Percentiles rank a stretch among this genome's conserved stretches.
Evolutionary conservation across 2,797 vertebrate species (phyloP).

Genomic region (Lagocephalus sceleratus): DNA sequence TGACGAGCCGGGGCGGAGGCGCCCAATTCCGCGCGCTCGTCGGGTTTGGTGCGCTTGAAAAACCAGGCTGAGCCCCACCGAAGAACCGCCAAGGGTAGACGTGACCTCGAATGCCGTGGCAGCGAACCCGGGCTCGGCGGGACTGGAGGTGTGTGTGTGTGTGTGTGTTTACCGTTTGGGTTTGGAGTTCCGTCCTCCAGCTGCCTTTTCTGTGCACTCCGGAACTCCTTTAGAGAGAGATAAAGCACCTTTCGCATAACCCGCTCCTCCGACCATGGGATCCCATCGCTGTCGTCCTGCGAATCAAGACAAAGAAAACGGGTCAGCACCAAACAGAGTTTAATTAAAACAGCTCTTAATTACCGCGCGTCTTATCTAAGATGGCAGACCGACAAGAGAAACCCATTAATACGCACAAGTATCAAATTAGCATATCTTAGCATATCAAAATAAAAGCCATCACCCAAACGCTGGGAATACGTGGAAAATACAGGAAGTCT

Average conservation of each 20-base stretch:
- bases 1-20: too few species aligned
- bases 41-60: too few species aligned
- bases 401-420: too few species aligned
- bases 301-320: slow-evolving; percentile 17
- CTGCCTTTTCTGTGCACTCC: slow-evolving; percentile 96
- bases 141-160: too few species aligned
- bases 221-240: slow-evolving; percentile 98
- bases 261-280: slow-evolving; percentile 99
- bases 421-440: too few species aligned
- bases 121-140: too few species aligned
- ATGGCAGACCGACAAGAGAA: too few species aligned
- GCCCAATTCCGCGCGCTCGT: too few species aligned
- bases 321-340: slow-evolving; percentile 13
- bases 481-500: slow-evolving; percentile 4
- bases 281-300: slow-evolving; percentile 99
- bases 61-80: too few species aligned
- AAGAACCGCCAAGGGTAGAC: too few species aligned
- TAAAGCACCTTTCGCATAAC: slow-evolving; percentile 98
- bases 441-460: neutral
- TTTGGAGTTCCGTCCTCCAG: slow-evolving; percentile 86
- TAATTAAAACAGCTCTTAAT: slow-evolving; percentile 3
- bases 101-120: too few species aligned
- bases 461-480: neutral
- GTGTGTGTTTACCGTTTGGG: slow-evolving; percentile 82
- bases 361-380: neutral